Base-by-base conservation (phyloP, 1,140 invertebrate species). In the Drosophila parvula region DNA sequence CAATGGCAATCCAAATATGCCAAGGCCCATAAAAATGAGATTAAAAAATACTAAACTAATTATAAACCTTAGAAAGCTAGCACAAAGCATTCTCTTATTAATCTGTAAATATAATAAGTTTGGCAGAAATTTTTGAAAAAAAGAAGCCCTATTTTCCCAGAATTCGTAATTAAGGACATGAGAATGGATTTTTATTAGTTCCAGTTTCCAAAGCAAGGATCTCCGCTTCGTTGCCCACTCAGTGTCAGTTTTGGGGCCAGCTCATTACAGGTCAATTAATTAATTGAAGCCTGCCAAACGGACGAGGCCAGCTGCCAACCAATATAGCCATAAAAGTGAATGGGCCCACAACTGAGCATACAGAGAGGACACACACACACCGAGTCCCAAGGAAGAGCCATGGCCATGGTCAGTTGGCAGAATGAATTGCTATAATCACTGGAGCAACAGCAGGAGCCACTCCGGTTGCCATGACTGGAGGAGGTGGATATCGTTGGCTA, bases 221-320 rank as follows among this genome's bases (percentile, higher is more conserved):
- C 30, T 12, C 30, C 7, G 51, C 12, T 36, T 38, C 8, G 5
- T 12, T 36, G 40, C 30, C 41, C 50, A 53, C 57, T 62, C 36
- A 71, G 22, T 71, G 51, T 74, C 74, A 73, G 51, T 50, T 38
- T 38, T 18, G 44, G 36, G 41, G 36, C 36, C 30, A 61, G 56
- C 64, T 77, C 75, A 69, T 78, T 78, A 78, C 57, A 78, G 51
- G 75, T 70, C 75, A 78, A 78, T 78, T 78, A 77, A 78, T 78
- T 78, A 78, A 78, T 62, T 77, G 74, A 78, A 78, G 64, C 75
- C 75, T 59, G 44, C 68, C 68, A 70, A 71, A 69, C 38, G 32
- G 34, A 18, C 14, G 27, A 34, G 28, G 44, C 44, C 30, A 41
- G 53, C 53, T 47, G 67, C 69, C 43, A 36, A 34, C 40, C 47